Conservation (phyloP, 2,888 invertebrate species). For the Drosophila eohydei region DNA sequence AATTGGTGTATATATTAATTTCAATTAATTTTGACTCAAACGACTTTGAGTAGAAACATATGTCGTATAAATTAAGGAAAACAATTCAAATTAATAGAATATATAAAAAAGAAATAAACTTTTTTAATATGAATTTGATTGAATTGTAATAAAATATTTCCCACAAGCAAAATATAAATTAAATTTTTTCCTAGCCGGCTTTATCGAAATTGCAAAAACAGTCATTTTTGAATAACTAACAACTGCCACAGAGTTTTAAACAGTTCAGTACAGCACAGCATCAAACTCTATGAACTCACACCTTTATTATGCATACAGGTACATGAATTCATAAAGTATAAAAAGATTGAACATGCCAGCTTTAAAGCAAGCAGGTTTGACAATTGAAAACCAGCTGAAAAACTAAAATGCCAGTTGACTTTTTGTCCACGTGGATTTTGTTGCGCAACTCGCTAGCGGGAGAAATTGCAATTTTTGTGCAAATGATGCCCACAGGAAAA, state of each 20-base stretch:
- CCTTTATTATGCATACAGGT: conserved; percentile 30
- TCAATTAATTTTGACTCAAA: no score
- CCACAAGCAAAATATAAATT: conserved; percentile 27
- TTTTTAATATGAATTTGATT: background rate
- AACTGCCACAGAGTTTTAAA: conserved; percentile 11
- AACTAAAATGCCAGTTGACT: conserved; percentile 58
- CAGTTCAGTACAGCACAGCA: conserved; percentile 16
- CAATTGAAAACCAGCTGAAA: conserved; percentile 47
- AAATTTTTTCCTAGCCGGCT: conserved; percentile 53
- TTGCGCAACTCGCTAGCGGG: conserved; percentile 36
- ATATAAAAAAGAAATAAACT: no score
- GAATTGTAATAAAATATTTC: background rate
- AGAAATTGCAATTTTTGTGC: conserved; percentile 73
- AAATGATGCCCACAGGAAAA: conserved; percentile 76
- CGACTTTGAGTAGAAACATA: no score
- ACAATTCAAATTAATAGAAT: no score
- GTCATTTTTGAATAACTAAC: conserved; percentile 11
- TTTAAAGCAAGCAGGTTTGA: conserved; percentile 5
- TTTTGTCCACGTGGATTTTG: conserved; percentile 49
- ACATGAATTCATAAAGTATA: background rate
- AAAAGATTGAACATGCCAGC: conserved; percentile 6
- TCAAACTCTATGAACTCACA: conserved; percentile 18
- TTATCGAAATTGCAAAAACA: conserved; percentile 13
- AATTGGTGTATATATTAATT: no score
- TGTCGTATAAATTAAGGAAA: no score